These are phyloP conservation scores for Campylomormyrus tamandua DNA, from an alignment of 2,113 vertebrate genomes.

Conservation along the genomic window DNA sequence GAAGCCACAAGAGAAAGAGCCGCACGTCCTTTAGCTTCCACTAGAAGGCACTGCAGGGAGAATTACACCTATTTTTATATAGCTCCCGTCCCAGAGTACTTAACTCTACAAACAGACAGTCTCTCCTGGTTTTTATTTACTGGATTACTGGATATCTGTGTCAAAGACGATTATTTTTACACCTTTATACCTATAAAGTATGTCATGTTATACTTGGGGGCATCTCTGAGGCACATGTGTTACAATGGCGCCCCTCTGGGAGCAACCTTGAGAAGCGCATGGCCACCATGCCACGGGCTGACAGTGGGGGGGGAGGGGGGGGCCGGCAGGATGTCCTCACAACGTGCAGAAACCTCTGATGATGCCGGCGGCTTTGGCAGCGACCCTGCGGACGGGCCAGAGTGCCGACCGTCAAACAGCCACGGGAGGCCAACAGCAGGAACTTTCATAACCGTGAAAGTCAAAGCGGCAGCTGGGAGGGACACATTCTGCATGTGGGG, in stretches of 20 bases:
- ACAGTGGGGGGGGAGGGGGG: not conserved
- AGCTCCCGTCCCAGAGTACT: not conserved
- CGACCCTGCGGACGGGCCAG: not conserved
- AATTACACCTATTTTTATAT: not conserved
- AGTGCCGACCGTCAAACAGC: not conserved
- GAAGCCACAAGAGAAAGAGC: not conserved
- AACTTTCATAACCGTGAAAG: not conserved
- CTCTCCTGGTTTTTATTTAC: not conserved
- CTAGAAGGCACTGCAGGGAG: not conserved
- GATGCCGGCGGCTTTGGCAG: not conserved
- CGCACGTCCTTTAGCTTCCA: not conserved
- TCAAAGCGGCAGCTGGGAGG: not conserved
- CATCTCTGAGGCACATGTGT: not conserved
- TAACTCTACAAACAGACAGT: not conserved
- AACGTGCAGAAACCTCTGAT: not conserved
- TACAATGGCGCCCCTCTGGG: not conserved
- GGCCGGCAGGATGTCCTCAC: not conserved
- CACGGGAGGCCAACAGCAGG: not conserved
- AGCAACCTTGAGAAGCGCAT: not conserved
- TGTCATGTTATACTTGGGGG: constrained; percentile 1
- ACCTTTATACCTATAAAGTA: not conserved
- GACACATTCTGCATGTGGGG: not conserved
- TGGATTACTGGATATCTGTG: constrained; percentile 6
- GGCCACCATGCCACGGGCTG: not conserved
- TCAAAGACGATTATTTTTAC: constrained; percentile 2